Base-by-base conservation (phyloP, 2,888 invertebrate species). In the Boloria selene region DNA sequence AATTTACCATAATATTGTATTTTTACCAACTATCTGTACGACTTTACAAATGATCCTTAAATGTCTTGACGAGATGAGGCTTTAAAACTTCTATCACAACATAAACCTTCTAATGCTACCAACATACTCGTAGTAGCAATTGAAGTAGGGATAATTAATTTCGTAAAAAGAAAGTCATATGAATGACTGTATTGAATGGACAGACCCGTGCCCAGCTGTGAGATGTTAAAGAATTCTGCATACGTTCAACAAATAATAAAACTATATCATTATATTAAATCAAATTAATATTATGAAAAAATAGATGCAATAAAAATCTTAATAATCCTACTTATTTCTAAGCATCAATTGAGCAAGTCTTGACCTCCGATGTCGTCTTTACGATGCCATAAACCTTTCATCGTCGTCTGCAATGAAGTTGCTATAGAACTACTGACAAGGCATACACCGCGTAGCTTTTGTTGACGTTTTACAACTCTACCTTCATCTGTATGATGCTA, bases 361-460 rank as follows among this genome's bases (percentile, higher is more conserved):
- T 79, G 81, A 79, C 80, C 81, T 76, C 75, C 75, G 72, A 65
- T 70, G 75, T 79, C 79, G 76, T 77, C 77, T 82, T 86, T 87
- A 88, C 78, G 83, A 80, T 73, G 78, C 76, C 76, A 78, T 87
- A 85, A 88, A 87, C 83, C 83, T 83, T 84, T 80, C 79, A 80
- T 79, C 79, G 71, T 70, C 71, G 71, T 73, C 69, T 72, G 72
- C 71, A 83, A 85, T 83, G 81, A 81, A 77, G 73, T 74, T 73
- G 72, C 76, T 80, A 78, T 81, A 87, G 86, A 87, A 87, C 82
- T 78, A 59, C 77, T 72, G 76, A 73, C 75, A 75, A 76, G 74
- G 75, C 76, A 10, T 38, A 38, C 2, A 38, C 7, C 10, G 31
- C 31, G 10, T 38, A 38, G 17, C 47, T 38, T 60, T 50, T 10